Evolutionary conservation across 2,113 vertebrate genomes (phyloP).

Genomic region (Gadus chalcogrammus): DNA sequence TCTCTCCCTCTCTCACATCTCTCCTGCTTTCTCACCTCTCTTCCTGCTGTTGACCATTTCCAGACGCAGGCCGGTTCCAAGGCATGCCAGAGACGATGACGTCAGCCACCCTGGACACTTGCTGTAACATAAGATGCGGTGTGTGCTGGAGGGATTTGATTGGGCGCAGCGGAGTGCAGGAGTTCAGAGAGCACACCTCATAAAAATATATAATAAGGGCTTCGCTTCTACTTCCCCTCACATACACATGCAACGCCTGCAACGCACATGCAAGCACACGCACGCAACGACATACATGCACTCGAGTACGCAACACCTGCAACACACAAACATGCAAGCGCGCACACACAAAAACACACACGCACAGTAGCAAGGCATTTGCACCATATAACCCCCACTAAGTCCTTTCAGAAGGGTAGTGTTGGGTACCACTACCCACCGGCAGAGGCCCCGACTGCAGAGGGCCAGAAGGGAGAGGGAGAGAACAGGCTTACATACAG

Average conservation of each 20-base stretch:
- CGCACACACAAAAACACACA: conserved; percentile 11
- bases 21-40: conserved; percentile 12
- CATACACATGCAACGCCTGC: neutral
- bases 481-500: too few species aligned
- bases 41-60: conserved; percentile 32
- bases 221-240: conserved; percentile 1
- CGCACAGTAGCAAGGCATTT: neutral
- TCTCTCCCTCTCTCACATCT: conserved; percentile 3
- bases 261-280: conserved; percentile 5
- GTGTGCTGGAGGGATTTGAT: conserved; percentile 37
- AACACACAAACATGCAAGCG: conserved; percentile 4
- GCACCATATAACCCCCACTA: neutral
- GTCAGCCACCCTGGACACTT: conserved; percentile 30
- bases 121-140: conserved; percentile 20
- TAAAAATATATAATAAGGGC: conserved; percentile 19
- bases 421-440: neutral
- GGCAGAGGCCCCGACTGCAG: too few species aligned
- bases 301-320: neutral
- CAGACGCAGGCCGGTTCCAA: conserved; percentile 22
- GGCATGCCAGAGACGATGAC: conserved; percentile 30
- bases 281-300: conserved; percentile 9
- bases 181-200: conserved; percentile 42
- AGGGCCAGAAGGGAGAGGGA: too few species aligned
- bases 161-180: conserved; percentile 34
- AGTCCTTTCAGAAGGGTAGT: conserved; percentile 3